Conservation (phyloP, 1,140 invertebrate genomes). For the Apocrypta bakeri region DNA sequence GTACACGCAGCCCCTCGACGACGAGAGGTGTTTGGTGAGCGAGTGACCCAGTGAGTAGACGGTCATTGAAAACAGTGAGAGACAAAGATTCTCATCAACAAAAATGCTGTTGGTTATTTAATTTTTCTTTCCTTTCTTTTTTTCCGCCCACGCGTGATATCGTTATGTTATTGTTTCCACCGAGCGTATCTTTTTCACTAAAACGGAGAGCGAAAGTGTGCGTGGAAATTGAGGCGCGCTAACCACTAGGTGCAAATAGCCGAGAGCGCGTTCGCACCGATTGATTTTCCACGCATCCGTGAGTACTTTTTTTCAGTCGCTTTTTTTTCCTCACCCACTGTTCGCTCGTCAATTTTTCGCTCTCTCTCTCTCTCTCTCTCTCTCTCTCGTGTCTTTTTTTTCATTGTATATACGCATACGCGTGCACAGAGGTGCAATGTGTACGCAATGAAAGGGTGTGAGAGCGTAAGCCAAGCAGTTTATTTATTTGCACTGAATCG, state of each 20-base stretch:
- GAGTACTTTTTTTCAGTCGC: conserved; percentile 2
- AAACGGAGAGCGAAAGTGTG: conserved; percentile 40
- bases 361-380: conserved; percentile 13
- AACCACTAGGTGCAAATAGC: conserved; percentile 13
- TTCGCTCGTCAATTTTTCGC: neutral
- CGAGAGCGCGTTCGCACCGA: conserved; percentile 7
- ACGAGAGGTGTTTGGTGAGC: neutral
- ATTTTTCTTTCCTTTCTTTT: neutral
- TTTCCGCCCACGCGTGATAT: neutral
- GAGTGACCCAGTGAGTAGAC: conserved; percentile 20
- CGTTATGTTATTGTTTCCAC: neutral
- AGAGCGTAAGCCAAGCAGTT: conserved; percentile 16
- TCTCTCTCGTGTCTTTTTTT: conserved; percentile 9
- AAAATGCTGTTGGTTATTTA: neutral
- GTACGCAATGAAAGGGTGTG: neutral
- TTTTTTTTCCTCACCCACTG: conserved; percentile 24
- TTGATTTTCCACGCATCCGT: conserved; percentile 41
- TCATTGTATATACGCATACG: neutral
- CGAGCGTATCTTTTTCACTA: neutral
- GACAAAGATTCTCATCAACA: neutral
- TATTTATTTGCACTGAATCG: conserved; percentile 37
- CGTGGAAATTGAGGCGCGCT: conserved; percentile 24
- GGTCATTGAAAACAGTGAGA: neutral
- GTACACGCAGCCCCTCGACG: neutral
- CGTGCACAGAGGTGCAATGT: neutral